These are phyloP conservation scores for Acyrthosiphon pisum DNA, from an alignment of 1,140 invertebrate species.

Conservation along the genomic window DNA sequence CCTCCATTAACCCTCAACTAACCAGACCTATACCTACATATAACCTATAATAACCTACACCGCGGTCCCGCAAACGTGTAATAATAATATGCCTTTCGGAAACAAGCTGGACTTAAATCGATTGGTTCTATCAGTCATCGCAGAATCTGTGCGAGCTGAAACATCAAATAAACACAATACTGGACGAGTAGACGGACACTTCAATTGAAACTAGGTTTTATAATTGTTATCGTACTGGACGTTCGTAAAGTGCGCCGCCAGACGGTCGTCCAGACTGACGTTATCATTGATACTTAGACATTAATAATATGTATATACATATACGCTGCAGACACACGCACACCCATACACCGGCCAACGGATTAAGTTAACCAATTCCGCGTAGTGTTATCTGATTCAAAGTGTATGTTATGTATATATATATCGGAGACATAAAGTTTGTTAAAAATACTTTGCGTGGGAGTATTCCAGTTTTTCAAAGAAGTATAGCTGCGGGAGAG, in stretches of 20 bases:
- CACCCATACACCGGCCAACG: neutral
- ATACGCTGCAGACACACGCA: neutral
- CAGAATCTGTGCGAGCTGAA: neutral
- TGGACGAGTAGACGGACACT: neutral
- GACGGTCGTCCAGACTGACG: neutral
- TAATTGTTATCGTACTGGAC: neutral
- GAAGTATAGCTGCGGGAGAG: too few relatives aligned
- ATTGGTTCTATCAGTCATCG: too few relatives aligned
- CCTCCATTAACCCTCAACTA: neutral
- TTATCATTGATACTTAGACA: neutral
- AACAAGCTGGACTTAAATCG: too few relatives aligned
- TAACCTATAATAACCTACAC: neutral
- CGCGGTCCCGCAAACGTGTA: neutral
- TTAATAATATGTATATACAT: neutral
- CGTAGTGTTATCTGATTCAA: neutral
- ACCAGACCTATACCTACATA: neutral
- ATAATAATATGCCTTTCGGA: neutral
- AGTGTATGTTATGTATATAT: neutral
- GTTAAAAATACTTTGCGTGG: neutral
- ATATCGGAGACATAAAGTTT: neutral
- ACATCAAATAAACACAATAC: neutral
- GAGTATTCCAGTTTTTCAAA: neutral
- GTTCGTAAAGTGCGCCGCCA: neutral
- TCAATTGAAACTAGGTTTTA: neutral
- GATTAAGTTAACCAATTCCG: constrained; percentile 1